phyloP scores from a whole-genome alignment of 2,888 invertebrate genomes.

The Nipponacmea schrenckii region DNA sequence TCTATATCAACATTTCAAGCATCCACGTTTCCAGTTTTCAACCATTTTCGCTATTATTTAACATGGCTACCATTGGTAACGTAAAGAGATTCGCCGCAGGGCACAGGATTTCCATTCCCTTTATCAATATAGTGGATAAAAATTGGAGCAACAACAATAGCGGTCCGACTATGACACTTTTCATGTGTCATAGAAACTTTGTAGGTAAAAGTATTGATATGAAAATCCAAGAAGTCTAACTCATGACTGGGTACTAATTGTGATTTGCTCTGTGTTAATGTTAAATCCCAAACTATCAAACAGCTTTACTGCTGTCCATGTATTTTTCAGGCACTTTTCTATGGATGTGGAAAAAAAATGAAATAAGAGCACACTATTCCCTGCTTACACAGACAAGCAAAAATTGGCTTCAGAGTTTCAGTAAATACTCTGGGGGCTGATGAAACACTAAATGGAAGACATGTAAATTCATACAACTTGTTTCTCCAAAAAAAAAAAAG shows the following conservation, averaged over 20 bases:
- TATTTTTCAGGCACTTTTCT: background rate
- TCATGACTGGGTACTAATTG: background rate
- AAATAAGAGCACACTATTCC: constrained; percentile 1
- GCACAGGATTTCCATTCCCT: no score
- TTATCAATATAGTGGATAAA: background rate
- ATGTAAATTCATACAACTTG: background rate
- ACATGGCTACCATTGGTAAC: no score
- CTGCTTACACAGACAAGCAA: background rate
- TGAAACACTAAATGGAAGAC: background rate
- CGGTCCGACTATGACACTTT: no score
- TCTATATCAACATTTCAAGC: no score
- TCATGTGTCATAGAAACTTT: background rate
- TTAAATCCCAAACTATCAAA: background rate
- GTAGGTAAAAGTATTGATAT: background rate
- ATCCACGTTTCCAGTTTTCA: no score
- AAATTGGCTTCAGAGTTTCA: background rate
- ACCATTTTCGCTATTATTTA: no score
- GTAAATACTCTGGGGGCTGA: background rate
- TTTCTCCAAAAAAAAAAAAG: background rate
- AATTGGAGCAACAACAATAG: no score
- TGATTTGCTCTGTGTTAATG: background rate
- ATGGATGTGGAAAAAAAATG: background rate
- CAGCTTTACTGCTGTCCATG: background rate
- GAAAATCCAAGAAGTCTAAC: background rate
- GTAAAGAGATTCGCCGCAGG: no score